Percentiles rank a stretch among this genome's conserved stretches.
Evolutionary conservation across 2,797 vertebrate genomes (phyloP).

Genomic region (Sarcophilus harrisii): DNA sequence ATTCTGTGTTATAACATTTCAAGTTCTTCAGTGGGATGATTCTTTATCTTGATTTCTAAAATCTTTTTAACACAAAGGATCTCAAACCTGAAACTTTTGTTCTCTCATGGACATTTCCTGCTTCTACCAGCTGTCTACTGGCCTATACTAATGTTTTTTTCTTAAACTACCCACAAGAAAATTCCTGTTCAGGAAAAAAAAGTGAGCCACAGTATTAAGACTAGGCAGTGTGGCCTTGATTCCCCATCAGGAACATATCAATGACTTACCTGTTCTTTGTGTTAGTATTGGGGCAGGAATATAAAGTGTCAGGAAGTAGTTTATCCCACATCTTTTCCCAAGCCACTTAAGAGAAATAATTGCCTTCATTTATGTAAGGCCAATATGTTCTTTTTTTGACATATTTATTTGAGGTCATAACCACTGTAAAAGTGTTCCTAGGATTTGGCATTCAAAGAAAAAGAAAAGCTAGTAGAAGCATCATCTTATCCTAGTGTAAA

Average conservation of each 20-base stretch:
- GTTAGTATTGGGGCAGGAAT: conserved; percentile 28
- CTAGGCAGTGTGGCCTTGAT: conserved; percentile 1
- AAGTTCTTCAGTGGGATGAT: conserved; percentile 12
- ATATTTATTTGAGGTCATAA: conserved; percentile 58
- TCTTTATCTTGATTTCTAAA: background rate
- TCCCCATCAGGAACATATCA: background rate
- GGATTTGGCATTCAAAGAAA: conserved; percentile 53
- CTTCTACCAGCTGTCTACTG: conserved; percentile 9
- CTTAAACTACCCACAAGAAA: conserved; percentile 43
- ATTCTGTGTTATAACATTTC: conserved; percentile 3
- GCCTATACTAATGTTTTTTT: conserved; percentile 17
- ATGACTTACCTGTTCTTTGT: conserved; percentile 36
- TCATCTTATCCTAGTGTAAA: conserved; percentile 19
- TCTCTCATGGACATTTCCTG: conserved; percentile 27
- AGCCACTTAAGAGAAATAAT: conserved; percentile 24
- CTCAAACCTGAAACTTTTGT: conserved; percentile 14
- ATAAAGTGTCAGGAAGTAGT: background rate
- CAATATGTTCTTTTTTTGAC: conserved; percentile 43
- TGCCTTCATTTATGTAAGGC: conserved; percentile 59
- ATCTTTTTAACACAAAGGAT: conserved; percentile 4
- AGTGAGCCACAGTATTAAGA: conserved; percentile 19
- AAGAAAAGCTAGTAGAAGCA: conserved; percentile 1
- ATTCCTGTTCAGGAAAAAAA: conserved; percentile 36
- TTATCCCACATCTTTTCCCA: conserved; percentile 34
- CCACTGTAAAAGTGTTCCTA: conserved; percentile 26